Percentiles rank a stretch among this genome's conserved stretches.
phyloP scores from a whole-genome alignment of 2,113 vertebrate genomes.

The Macroglossus sobrinus region DNA sequence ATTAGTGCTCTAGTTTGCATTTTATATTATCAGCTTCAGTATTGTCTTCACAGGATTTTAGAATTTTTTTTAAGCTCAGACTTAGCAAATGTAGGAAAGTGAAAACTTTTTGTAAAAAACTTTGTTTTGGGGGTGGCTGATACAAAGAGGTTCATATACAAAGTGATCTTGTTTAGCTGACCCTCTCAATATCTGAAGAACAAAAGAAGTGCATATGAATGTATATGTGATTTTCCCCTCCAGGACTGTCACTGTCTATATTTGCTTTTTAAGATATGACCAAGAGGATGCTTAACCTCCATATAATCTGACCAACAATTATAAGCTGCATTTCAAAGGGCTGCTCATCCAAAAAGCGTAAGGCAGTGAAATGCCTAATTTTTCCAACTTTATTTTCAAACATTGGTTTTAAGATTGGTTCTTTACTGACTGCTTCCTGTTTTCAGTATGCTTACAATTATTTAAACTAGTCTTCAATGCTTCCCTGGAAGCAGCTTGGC shows the following conservation, averaged over 20 bases:
- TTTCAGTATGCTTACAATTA: background rate
- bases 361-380: background rate
- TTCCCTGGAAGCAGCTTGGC: constrained; percentile 33
- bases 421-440: constrained; percentile 31
- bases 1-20: constrained; percentile 79
- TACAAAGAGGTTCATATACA: constrained; percentile 55
- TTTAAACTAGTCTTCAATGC: constrained; percentile 34
- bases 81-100: constrained; percentile 79
- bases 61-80: constrained; percentile 69
- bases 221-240: constrained; percentile 53
- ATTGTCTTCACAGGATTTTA: constrained; percentile 77
- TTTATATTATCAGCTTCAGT: constrained; percentile 81
- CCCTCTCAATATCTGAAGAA: constrained; percentile 57
- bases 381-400: constrained; percentile 29
- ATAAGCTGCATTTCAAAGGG: constrained; percentile 54
- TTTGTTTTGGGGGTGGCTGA: constrained; percentile 41
- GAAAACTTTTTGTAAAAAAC: constrained; percentile 57
- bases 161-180: constrained; percentile 59
- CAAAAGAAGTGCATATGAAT: constrained; percentile 64
- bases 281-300: background rate
- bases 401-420: background rate
- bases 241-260: constrained; percentile 42
- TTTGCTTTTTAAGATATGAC: constrained; percentile 47
- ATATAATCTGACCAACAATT: constrained; percentile 26
- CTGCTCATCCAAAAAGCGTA: background rate